Conservation (phyloP, 2,797 vertebrate genomes). For the Sphaeramia orbicularis region DNA sequence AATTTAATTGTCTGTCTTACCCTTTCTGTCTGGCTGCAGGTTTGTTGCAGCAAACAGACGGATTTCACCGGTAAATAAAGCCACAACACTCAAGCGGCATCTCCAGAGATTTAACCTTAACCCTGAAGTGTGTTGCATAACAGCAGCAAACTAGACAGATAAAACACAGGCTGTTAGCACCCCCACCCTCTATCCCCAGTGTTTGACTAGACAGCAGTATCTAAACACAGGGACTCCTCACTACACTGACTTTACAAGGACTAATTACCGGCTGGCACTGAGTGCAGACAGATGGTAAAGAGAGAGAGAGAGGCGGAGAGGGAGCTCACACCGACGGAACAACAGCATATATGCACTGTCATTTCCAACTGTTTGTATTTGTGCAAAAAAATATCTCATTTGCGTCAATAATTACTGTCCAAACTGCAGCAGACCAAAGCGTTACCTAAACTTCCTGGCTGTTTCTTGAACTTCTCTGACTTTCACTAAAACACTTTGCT, state of each 20-base stretch:
- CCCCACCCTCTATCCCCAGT: conserved; percentile 34
- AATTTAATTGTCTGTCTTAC: conserved; percentile 8
- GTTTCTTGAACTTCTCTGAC: conserved; percentile 21
- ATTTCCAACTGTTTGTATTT: conserved; percentile 31
- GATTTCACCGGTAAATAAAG: conserved; percentile 64
- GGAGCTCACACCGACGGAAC: conserved; percentile 29
- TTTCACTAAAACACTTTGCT: conserved; percentile 14
- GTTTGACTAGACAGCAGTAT: conserved; percentile 76
- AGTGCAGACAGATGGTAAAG: conserved; percentile 74
- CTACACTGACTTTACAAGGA: conserved; percentile 74
- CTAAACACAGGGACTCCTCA: conserved; percentile 78
- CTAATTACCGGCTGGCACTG: conserved; percentile 79
- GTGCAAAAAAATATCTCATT: conserved; percentile 54
- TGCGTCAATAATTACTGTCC: conserved; percentile 62
- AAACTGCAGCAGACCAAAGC: conserved; percentile 38
- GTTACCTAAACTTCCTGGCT: background rate
- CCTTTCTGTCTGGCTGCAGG: conserved; percentile 10
- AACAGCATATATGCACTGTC: conserved; percentile 41
- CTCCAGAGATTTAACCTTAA: conserved; percentile 74
- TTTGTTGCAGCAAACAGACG: conserved; percentile 51
- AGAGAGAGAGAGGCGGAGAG: conserved; percentile 49
- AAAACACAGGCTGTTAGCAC: conserved; percentile 76
- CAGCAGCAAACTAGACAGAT: conserved; percentile 76
- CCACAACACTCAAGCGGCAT: conserved; percentile 54
- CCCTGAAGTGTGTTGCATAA: conserved; percentile 71